phyloP scores from a whole-genome alignment of 2,888 invertebrate genomes.

The Parochlus steinenii region DNA sequence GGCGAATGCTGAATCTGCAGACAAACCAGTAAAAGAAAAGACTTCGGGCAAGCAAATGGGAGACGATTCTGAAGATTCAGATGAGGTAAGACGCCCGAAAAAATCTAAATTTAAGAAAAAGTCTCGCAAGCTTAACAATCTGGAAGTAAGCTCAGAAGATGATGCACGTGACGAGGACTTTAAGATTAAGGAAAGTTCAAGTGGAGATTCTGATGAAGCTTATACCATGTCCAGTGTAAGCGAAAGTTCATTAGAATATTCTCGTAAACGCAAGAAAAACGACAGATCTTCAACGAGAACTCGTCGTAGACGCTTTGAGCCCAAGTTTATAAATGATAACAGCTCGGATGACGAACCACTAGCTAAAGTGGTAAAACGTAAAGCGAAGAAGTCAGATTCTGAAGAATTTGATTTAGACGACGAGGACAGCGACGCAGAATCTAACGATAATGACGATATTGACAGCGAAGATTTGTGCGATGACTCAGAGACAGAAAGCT shows the following conservation, averaged over 20 bases:
- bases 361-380: slow-evolving; percentile 38
- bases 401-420: slow-evolving; percentile 42
- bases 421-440: slow-evolving; percentile 39
- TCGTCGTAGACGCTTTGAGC: slow-evolving; percentile 22
- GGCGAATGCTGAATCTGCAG: slow-evolving; percentile 13
- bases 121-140: slow-evolving; percentile 56
- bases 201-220: slow-evolving; percentile 38
- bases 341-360: slow-evolving; percentile 36
- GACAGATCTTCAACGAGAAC: slow-evolving; percentile 32
- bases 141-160: slow-evolving; percentile 69
- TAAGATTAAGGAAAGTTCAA: slow-evolving; percentile 43
- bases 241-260: slow-evolving; percentile 33
- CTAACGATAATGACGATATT: slow-evolving; percentile 26
- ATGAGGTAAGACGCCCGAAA: slow-evolving; percentile 21
- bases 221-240: slow-evolving; percentile 40
- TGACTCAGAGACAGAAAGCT: slow-evolving; percentile 27
- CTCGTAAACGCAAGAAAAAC: slow-evolving; percentile 35
- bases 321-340: slow-evolving; percentile 33
- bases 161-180: slow-evolving; percentile 85
- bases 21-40: slow-evolving; percentile 27
- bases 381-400: slow-evolving; percentile 25
- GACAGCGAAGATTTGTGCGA: slow-evolving; percentile 30
- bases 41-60: slow-evolving; percentile 17
- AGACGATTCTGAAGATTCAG: slow-evolving; percentile 24
- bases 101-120: slow-evolving; percentile 36